Conservation (phyloP, 2,113 vertebrate species). For the Bambusicola thoracicus region DNA sequence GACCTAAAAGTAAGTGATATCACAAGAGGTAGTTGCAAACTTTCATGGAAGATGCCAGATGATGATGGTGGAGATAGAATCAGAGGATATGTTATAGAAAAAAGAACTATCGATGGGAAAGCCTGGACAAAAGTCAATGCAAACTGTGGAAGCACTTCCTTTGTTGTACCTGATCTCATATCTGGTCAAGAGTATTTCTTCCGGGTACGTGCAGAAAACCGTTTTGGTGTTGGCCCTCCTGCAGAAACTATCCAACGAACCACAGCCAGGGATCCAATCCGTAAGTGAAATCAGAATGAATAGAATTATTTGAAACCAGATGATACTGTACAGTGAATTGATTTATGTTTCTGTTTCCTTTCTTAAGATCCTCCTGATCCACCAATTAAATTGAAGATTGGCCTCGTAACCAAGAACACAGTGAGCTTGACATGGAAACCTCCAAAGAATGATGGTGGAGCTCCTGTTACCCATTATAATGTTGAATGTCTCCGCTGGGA, state of each 20-base stretch:
- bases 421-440: constrained; percentile 93
- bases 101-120: constrained; percentile 91
- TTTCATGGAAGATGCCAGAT: constrained; percentile 94
- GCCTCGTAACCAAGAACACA: constrained; percentile 87
- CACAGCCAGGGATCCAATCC: constrained; percentile 92
- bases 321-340: neutral
- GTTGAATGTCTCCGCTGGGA: constrained; percentile 96
- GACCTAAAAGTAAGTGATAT: constrained; percentile 94
- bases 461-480: constrained; percentile 96
- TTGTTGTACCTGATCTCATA: constrained; percentile 90
- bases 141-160: constrained; percentile 88
- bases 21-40: constrained; percentile 91
- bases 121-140: constrained; percentile 97
- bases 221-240: constrained; percentile 88
- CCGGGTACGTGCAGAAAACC: constrained; percentile 93
- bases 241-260: constrained; percentile 84
- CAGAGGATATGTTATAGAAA: constrained; percentile 95
- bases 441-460: constrained; percentile 94
- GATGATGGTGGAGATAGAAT: constrained; percentile 94
- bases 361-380: constrained; percentile 94
- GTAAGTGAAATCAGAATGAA: constrained; percentile 78
- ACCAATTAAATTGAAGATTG: constrained; percentile 92
- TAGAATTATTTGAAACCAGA: neutral
- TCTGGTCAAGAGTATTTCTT: constrained; percentile 94
- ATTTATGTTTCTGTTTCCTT: constrained; percentile 27